A percentile compares a stretch with the other conserved stretches of the same genome.
Conservation (phyloP, 92 coral and sea anemone species). For the Phymanthus crucifer region DNA sequence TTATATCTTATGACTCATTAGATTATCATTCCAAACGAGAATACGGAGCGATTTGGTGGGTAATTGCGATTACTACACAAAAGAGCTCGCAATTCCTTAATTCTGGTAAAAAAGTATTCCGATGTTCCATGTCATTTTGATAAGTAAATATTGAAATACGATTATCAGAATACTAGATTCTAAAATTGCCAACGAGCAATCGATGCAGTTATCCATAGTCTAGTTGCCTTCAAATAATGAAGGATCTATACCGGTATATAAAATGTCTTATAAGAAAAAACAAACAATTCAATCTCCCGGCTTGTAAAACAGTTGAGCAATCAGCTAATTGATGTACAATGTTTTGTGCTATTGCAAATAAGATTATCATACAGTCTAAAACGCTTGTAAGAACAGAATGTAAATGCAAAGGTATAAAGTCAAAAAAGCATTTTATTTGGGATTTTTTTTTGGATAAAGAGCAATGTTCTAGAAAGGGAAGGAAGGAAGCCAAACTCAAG, state of each 20-base stretch:
- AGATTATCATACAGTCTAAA: neutral
- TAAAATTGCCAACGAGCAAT: neutral
- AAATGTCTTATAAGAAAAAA: neutral
- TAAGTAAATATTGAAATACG: neutral
- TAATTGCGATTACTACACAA: neutral
- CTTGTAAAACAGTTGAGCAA: neutral
- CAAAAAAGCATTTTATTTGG: neutral
- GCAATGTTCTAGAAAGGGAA: neutral
- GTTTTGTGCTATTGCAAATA: neutral
- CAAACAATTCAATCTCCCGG: neutral
- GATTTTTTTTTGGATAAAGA: neutral
- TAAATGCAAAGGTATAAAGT: neutral
- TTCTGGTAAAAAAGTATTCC: neutral
- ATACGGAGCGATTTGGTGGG: neutral
- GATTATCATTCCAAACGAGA: neutral
- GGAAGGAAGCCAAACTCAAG: neutral
- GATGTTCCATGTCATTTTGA: neutral
- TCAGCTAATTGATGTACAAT: neutral
- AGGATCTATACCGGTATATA: neutral
- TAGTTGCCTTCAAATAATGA: too few species aligned
- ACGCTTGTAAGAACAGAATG: neutral
- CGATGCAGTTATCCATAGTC: too few species aligned
- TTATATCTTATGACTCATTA: neutral
- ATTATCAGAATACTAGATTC: neutral
- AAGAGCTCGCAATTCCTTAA: neutral